Evolutionary conservation across 2,113 vertebrate species (phyloP), one percentile per base, ranked within the genome.

Genomic region (Poeciliopsis prolifica): DNA sequence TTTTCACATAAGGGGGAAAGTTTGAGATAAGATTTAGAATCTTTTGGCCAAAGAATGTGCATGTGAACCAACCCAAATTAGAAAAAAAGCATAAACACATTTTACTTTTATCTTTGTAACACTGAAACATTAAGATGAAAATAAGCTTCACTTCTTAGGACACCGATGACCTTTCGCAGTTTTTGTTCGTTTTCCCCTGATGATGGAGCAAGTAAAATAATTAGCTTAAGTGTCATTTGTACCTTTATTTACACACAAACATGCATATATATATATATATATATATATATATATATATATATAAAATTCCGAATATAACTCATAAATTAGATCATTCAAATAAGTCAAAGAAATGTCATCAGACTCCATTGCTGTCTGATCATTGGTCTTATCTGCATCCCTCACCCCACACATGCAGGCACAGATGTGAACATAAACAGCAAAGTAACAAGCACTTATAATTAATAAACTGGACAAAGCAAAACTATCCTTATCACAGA

Each of bases 261-360:
- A 35, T n/a, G n/a, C 33, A 35, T 5, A 33, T 1, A 33, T 7
- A 51, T 1, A 17, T 22, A 51, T 7, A 51, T 51, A 51, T 51
- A 51, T 51, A 17, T 51, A 51, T 51, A 51, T 15, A 51, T 22
- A 51, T 8, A 44, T 17, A 44, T 4, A 44, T 44, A 44, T 44
- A 44, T 17, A 44, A 0, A 44, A 75, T 72, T 72, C 68, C 40
- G 67, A 80, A 76, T 62, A 37, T 68, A 69, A 74, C 66, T 69
- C 58, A 78, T 75, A 64, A 67, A 68, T 24, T 62, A 68, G 82
- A 88, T 83, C 85, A 80, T 86, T 73, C 64, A 75, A 75, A 71
- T 44, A 81, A 89, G 84, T 87, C 85, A 87, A 87, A 87, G 82
- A 90, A 92, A 92, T 88, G 88, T 86, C 89, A 89, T 80, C 77